phyloP scores from a whole-genome alignment of 2,113 vertebrate genomes.

The Reinhardtius hippoglossoides region DNA sequence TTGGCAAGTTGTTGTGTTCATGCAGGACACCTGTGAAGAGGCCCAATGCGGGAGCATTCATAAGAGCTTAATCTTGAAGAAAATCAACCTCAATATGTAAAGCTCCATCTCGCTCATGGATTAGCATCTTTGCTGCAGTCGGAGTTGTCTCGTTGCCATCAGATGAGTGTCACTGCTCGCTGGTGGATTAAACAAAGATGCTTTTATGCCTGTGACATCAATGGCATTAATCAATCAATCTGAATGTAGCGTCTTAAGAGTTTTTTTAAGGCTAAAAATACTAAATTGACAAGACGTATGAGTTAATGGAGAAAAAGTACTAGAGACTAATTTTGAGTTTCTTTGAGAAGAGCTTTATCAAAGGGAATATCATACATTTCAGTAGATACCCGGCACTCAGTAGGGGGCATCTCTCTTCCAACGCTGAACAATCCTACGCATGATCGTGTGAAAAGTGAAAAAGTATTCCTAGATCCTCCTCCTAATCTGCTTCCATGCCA shows the following conservation, averaged over 20 bases:
- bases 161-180: slow-evolving; percentile 41
- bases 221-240: slow-evolving; percentile 12
- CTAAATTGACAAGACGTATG: not conserved
- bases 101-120: slow-evolving; percentile 24
- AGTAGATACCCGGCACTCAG: not conserved
- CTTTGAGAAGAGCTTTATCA: not conserved
- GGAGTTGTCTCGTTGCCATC: slow-evolving; percentile 22
- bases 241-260: not conserved
- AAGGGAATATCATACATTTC: not conserved
- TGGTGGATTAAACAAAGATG: slow-evolving; percentile 8
- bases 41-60: slow-evolving; percentile 5
- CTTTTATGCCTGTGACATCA: not conserved
- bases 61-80: not conserved
- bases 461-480: not conserved
- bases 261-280: not conserved
- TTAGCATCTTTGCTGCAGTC: slow-evolving; percentile 23
- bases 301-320: not conserved
- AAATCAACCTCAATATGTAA: slow-evolving; percentile 19
- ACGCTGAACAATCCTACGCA: not conserved
- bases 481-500: not conserved
- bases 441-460: not conserved
- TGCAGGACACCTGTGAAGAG: slow-evolving; percentile 3
- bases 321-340: not conserved
- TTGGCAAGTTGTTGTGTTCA: not conserved
- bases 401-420: not conserved